Base-by-base conservation (phyloP, 2,113 vertebrate species). In the Dromas ardeola region DNA sequence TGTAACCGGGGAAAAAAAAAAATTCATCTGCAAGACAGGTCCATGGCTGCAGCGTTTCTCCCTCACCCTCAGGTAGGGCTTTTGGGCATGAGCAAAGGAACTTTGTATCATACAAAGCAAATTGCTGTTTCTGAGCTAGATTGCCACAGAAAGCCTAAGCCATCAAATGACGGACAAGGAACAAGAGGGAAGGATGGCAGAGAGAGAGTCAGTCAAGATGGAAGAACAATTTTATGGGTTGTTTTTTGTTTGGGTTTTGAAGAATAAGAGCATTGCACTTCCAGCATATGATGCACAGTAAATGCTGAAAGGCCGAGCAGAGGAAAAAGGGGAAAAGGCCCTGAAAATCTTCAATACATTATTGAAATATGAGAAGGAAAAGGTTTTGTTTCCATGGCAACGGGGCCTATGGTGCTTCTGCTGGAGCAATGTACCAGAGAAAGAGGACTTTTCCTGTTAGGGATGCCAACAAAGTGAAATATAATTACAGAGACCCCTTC, bases 331-430 rank as follows among this genome's bases (percentile, higher is more conserved):
- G 91, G 88, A 10, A 74, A 89, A 84, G 66, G 56, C 74, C 86
- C 90, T 78, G 92, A 91, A 95, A 91, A 92, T 79, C 91, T 98
- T 96, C 96, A 96, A 93, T 92, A 88, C 84, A 58, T 97, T 93
- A 94, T 94, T 96, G 96, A 98, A 97, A 96, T 72, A 96, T 4
- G 9, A 88, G 79, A 93, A 95, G 92, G 66, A 96, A 89, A 90
- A 93, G 53, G 69, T 52, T 97, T 96, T 97, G 98, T 98, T 98
- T 98, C 98, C 96, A 55, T 98, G 95, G 97, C 95, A 98, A 98
- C 97, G 5, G 84, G 91, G 91, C 95, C 81, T 95, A 67, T 96
- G 91, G 92, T 96, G 91, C 78, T 74, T 95, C 89, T 93, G 94
- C 94, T 97, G 96, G 93, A 97, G 87, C 97, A 97, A 94, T 96